Evolutionary conservation across 2,888 invertebrate genomes (phyloP), one percentile per base, ranked within the genome.

Genomic region (Latheticus oryzae): DNA sequence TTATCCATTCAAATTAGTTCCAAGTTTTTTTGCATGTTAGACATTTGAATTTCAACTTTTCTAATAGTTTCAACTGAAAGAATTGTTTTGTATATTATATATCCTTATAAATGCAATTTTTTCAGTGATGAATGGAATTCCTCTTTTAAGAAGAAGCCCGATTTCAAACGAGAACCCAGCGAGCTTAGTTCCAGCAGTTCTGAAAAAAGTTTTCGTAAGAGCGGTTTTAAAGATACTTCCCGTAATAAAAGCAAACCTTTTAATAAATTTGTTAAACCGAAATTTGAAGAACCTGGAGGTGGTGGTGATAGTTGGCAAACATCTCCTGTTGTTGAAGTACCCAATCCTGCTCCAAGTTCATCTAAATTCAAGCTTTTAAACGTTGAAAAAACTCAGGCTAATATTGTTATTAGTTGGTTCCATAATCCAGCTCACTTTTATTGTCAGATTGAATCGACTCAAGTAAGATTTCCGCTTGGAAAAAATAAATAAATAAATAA

Each of bases 371-470:
- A 11, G 5, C 17, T 51, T 15, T 35, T 52, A 4, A 64, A 73
- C 1, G 80, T 83, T 11, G 72, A 80, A 0, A 85, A 84, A 8
- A 65, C 56, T 5, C 67, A 69, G 43, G 83, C 85, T 45, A 83
- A 85, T 52, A 81, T 89, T 0, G 80, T 82, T 1, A 82, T 91
- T 24, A 86, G 87, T 1, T 91, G 91, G 91, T 89, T 90, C 71
- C 84, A 87, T 48, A 87, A 87, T 58, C 91, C 91, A 0, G 83
- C 85, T 58, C 84, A 85, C 65, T 91, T 92, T 76, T 90, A 85
- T 76, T 72, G 74, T 55, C 78, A 78, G 58, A 57, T 76, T 9
- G 56, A 67, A 7, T 62, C 64, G 11, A 19, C 32, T 26, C 72
- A 75, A 69, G 76, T 75, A 65, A 57, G 30, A 32, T 1, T 16